Conservation (phyloP, 1,140 invertebrate species). For the Tetragonula clypearis region DNA sequence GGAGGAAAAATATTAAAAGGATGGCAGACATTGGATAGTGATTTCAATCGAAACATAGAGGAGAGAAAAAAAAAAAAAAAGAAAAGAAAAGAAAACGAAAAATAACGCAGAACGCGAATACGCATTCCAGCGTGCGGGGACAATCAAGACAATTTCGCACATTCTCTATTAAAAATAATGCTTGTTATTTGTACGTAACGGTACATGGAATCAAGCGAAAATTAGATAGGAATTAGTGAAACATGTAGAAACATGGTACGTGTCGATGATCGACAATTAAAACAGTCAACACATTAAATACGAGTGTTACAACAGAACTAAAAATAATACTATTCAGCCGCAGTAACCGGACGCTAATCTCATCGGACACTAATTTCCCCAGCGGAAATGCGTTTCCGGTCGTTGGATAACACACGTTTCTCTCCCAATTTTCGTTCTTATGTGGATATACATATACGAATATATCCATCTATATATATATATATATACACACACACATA, state of each 20-base stretch:
- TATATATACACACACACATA: slow-evolving; percentile 5
- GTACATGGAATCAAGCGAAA: background rate
- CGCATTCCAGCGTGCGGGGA: slow-evolving; percentile 69
- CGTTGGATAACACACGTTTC: slow-evolving; percentile 61
- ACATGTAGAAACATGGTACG: background rate
- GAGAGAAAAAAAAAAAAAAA: slow-evolving; percentile 48
- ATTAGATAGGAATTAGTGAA: slow-evolving; percentile 2
- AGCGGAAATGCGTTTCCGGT: slow-evolving; percentile 75
- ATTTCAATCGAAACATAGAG: background rate
- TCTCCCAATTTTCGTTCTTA: slow-evolving; percentile 76
- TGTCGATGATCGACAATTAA: background rate
- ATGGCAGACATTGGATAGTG: slow-evolving; percentile 29
- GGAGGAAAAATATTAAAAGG: slow-evolving; percentile 14
- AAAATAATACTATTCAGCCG: background rate
- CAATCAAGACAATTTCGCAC: background rate
- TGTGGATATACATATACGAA: slow-evolving; percentile 62
- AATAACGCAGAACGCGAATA: slow-evolving; percentile 72
- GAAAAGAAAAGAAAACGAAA: slow-evolving; percentile 61
- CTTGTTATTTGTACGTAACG: slow-evolving; percentile 19
- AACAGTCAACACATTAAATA: background rate
- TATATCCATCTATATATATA: slow-evolving; percentile 55
- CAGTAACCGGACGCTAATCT: background rate
- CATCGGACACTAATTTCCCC: slow-evolving; percentile 11
- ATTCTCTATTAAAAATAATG: slow-evolving; percentile 15
- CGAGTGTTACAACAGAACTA: background rate